These are phyloP conservation scores for Abrostola triplasia DNA, from an alignment of 2,888 invertebrate species.

Conservation along the genomic window DNA sequence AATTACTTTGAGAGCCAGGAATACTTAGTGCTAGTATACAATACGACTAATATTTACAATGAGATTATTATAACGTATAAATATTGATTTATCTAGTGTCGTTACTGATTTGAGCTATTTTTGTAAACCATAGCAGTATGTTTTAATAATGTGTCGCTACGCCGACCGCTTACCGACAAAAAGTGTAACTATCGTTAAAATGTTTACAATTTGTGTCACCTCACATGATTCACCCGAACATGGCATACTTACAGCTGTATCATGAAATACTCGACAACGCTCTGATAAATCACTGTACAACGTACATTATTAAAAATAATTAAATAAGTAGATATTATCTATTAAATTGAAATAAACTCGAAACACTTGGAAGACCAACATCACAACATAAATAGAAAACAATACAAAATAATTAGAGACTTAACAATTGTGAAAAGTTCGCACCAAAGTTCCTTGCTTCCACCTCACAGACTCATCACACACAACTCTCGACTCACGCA, in stretches of 20 bases:
- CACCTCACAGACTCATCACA: slow-evolving; percentile 22
- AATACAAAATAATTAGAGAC: slow-evolving; percentile 73
- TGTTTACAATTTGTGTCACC: slow-evolving; percentile 58
- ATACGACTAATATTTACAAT: slow-evolving; percentile 85
- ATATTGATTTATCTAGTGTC: slow-evolving; percentile 86
- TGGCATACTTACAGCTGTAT: slow-evolving; percentile 70
- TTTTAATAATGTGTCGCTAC: slow-evolving; percentile 64
- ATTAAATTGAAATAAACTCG: slow-evolving; percentile 74
- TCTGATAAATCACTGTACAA: slow-evolving; percentile 75
- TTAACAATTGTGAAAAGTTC: slow-evolving; percentile 70
- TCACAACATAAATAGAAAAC: slow-evolving; percentile 87
- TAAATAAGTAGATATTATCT: slow-evolving; percentile 78
- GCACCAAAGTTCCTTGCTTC: slow-evolving; percentile 69
- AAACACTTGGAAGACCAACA: slow-evolving; percentile 86
- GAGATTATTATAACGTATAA: slow-evolving; percentile 82
- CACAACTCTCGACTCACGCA: slow-evolving; percentile 15
- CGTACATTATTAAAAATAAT: slow-evolving; percentile 67
- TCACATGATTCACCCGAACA: slow-evolving; percentile 63
- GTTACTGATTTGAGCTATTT: slow-evolving; percentile 85
- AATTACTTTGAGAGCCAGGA: slow-evolving; percentile 89
- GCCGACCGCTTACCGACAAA: slow-evolving; percentile 61
- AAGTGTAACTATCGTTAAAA: slow-evolving; percentile 52
- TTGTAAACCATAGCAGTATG: slow-evolving; percentile 67
- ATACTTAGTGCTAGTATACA: slow-evolving; percentile 79
- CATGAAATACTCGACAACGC: slow-evolving; percentile 61